Evolutionary conservation across 2,113 vertebrate genomes (phyloP).

Genomic region (Psittacara wagleri): DNA sequence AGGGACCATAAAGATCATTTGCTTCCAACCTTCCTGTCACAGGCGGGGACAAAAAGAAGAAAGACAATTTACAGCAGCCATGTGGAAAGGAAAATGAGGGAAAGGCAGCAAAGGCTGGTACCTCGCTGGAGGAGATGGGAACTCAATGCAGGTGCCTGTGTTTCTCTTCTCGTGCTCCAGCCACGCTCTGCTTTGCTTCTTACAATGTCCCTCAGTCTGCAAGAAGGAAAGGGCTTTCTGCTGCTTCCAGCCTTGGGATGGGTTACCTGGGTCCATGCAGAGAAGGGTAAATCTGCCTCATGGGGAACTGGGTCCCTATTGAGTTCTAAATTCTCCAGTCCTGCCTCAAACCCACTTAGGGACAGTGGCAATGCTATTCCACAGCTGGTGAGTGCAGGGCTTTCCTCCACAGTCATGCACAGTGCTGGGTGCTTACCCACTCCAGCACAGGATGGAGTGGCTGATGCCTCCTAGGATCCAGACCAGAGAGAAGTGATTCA

Average conservation of each 20-base stretch:
- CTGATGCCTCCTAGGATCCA: fast-evolving
- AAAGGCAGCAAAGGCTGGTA: fast-evolving
- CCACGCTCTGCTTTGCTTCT: fast-evolving
- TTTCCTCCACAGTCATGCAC: too few relatives aligned
- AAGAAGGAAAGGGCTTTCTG: neutral
- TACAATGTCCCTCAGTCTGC: fast-evolving
- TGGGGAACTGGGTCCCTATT: fast-evolving
- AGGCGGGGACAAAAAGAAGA: neutral
- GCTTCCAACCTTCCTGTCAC: neutral
- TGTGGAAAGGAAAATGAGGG: neutral
- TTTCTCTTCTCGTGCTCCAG: fast-evolving
- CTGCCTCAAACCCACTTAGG: fast-evolving
- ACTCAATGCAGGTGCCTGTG: fast-evolving
- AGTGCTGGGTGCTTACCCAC: neutral
- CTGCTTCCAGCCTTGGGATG: neutral
- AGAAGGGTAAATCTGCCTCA: neutral
- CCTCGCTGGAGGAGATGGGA: neutral
- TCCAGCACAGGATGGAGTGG: fast-evolving
- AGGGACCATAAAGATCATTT: neutral
- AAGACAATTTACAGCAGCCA: fast-evolving
- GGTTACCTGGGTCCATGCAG: fast-evolving
- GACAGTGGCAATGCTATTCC: fast-evolving
- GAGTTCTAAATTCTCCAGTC: fast-evolving
- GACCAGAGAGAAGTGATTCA: fast-evolving
- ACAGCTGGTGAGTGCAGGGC: fast-evolving